phyloP scores from a whole-genome alignment of 2,113 vertebrate species.

The Psophia crepitans region DNA sequence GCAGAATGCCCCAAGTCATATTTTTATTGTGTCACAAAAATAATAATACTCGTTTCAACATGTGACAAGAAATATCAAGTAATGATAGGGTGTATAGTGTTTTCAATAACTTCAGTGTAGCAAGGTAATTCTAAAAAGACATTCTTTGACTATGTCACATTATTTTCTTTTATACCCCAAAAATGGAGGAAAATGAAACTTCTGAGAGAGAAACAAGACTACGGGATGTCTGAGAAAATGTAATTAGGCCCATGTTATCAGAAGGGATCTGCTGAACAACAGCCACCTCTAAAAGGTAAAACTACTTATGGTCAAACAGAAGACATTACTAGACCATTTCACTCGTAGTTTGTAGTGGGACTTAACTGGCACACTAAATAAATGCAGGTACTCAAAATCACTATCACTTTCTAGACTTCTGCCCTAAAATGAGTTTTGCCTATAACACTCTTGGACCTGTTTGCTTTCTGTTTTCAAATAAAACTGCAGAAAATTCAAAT shows the following conservation, averaged over 20 bases:
- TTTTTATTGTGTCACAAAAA: background rate
- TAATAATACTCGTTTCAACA: background rate
- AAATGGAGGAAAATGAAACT: background rate
- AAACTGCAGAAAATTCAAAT: background rate
- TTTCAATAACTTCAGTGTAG: background rate
- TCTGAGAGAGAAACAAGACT: background rate
- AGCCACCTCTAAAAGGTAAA: background rate
- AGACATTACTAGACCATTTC: background rate
- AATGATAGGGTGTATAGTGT: background rate
- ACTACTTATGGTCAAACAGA: background rate
- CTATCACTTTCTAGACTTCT: background rate
- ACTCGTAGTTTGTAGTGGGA: background rate
- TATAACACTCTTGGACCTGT: background rate
- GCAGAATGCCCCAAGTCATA: background rate
- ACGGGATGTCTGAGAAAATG: background rate
- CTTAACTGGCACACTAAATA: background rate
- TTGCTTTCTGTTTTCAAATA: background rate
- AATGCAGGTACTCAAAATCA: background rate
- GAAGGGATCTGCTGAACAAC: background rate
- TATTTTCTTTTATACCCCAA: background rate
- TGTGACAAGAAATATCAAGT: background rate
- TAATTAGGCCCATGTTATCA: accelerated
- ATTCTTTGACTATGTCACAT: background rate
- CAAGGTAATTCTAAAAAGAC: background rate
- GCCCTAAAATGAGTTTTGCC: background rate